Base-by-base conservation (phyloP, 2,797 vertebrate species). In the Notamacropus eugenii region DNA sequence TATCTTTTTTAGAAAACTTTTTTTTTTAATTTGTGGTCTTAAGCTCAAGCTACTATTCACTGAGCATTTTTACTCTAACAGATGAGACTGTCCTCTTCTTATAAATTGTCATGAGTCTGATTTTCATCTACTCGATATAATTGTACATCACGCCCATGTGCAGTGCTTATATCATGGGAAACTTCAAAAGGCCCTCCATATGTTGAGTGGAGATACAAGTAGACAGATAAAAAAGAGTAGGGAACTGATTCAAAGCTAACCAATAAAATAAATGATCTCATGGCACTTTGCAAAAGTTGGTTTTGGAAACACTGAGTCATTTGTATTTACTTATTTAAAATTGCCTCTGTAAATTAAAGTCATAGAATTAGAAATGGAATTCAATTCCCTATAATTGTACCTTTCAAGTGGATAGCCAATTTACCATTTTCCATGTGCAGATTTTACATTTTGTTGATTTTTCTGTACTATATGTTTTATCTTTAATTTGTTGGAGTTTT, bases 61-160 rank as follows among this genome's bases (percentile, higher is more conserved):
- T 28, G 4, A 90, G 0, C 22, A 59, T 4, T 19, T 46, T 58
- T 95, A 40, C 62, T 62, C 74, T 40, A 40, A 52, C 34, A 34
- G 46, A 34, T 67, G 19, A 67, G 94, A 93, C 14, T 2, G 2
- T 50, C n/a, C 55, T 29, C 0, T 31, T 28, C 31, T 19, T 91
- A 58, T 0, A 52, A 46, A 91, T 93, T 92, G 52, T 59, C 24
- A 0, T 14, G 19, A 34, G 13, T 50, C 54, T 56, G 8, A 92
- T 62, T 87, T 90, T 93, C 94, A 92, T 91, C 93, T 96, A 91
- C 40, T 95, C 90, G 50, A 56, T 24, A 40, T 94, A 94, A 96
- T 91, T 29, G 1, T 29, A 57, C 54, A 94, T 94, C 40, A 55
- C 11, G 74, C n/a, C 91, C 96, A 96, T 8, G 29, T 93, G 59